phyloP scores from a whole-genome alignment of 2,797 vertebrate genomes.

The Coreius guichenoti region DNA sequence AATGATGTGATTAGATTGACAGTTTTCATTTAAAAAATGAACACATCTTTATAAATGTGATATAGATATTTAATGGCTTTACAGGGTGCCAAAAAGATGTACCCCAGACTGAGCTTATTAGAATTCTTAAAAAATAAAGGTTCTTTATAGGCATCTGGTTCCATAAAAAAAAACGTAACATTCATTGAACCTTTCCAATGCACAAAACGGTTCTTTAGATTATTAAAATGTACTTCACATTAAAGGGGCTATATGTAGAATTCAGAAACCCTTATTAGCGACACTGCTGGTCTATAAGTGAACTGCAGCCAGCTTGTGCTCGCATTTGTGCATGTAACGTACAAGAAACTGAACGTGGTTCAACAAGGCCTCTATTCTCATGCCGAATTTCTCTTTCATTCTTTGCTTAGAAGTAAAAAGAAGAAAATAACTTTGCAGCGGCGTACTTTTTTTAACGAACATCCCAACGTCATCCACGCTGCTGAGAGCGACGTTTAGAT shows the following conservation, averaged over 20 bases:
- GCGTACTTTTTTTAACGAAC: too few relatives aligned
- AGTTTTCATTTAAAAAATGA: not conserved
- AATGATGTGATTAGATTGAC: not conserved
- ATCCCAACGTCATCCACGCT: too few relatives aligned
- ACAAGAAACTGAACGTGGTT: too few relatives aligned
- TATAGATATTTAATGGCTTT: slow-evolving; percentile 6
- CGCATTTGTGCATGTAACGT: not conserved
- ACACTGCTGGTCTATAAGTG: not conserved
- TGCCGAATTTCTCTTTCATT: too few relatives aligned
- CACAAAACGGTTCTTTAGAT: not conserved
- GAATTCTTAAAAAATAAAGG: not conserved
- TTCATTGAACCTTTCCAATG: not conserved
- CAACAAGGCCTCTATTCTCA: too few relatives aligned
- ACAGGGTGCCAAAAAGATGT: not conserved
- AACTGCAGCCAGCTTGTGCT: not conserved
- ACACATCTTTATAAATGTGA: not conserved
- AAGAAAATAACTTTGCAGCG: too few relatives aligned
- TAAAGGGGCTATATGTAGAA: not conserved
- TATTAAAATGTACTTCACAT: not conserved
- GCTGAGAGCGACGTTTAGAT: too few relatives aligned
- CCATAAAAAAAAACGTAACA: not conserved
- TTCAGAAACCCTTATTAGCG: not conserved
- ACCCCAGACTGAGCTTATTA: not conserved
- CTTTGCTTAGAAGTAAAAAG: too few relatives aligned
- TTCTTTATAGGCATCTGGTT: not conserved